Evolutionary conservation across 1,140 invertebrate genomes (phyloP).

Genomic region (Agrilus planipennis): DNA sequence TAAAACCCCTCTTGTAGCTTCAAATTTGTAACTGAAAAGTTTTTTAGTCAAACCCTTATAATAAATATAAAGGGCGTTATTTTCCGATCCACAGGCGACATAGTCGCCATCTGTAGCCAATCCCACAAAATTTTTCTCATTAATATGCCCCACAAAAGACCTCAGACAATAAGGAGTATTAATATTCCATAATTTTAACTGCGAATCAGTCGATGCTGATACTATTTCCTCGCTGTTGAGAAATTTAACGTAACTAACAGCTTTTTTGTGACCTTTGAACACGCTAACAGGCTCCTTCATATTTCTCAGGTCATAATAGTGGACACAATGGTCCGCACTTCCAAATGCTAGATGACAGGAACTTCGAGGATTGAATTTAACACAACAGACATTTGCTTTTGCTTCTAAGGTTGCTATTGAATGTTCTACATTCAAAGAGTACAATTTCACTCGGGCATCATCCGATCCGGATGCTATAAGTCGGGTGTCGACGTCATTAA

Average conservation of each 20-base stretch:
- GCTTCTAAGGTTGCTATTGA: slow-evolving; percentile 80
- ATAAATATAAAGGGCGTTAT: slow-evolving; percentile 89
- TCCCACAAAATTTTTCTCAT: slow-evolving; percentile 96
- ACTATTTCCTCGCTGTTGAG: slow-evolving; percentile 81
- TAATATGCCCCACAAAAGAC: slow-evolving; percentile 86
- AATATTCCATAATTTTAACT: slow-evolving; percentile 88
- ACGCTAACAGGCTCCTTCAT: slow-evolving; percentile 70
- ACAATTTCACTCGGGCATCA: slow-evolving; percentile 89
- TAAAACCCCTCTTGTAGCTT: slow-evolving; percentile 66
- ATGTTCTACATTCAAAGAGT: slow-evolving; percentile 78
- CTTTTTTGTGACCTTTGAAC: slow-evolving; percentile 88
- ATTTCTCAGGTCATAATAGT: slow-evolving; percentile 90
- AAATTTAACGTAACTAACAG: slow-evolving; percentile 94
- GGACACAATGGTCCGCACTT: slow-evolving; percentile 92
- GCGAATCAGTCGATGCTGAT: slow-evolving; percentile 90
- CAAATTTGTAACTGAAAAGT: slow-evolving; percentile 81
- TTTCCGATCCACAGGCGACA: slow-evolving; percentile 91
- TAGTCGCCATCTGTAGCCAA: slow-evolving; percentile 92
- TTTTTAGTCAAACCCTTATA: slow-evolving; percentile 85
- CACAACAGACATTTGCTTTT: slow-evolving; percentile 92
- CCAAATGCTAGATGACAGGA: slow-evolving; percentile 84
- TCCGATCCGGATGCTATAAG: slow-evolving; percentile 90
- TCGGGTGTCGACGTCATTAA: slow-evolving; percentile 84
- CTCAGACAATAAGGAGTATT: slow-evolving; percentile 66
- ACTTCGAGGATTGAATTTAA: slow-evolving; percentile 87